Conservation (phyloP, 2,797 vertebrate genomes). For the Octomys mimax region DNA sequence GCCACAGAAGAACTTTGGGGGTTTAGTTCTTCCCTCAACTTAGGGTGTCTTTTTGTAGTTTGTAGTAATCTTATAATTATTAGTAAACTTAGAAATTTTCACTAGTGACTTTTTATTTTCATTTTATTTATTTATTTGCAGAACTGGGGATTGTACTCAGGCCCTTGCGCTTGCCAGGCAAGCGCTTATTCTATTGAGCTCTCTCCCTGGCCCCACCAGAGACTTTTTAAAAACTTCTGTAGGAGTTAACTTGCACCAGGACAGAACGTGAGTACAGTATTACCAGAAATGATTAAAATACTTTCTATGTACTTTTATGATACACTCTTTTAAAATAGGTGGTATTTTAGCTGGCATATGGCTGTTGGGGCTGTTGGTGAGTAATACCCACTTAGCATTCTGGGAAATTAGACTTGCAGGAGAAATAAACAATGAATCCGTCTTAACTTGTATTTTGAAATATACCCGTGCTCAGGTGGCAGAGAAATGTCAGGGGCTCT, state of each 20-base stretch:
- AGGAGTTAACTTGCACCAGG: neutral
- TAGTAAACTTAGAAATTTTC: neutral
- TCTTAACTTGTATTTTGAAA: neutral
- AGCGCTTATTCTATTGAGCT: no score
- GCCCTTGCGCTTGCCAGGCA: no score
- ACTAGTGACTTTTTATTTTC: neutral
- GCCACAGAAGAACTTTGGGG: neutral
- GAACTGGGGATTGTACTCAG: no score
- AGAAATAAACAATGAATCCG: neutral
- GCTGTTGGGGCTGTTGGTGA: rapidly evolving
- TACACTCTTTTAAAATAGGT: neutral
- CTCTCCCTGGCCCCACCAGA: neutral
- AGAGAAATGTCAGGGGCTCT: neutral
- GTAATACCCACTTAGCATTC: neutral
- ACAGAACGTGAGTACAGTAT: neutral
- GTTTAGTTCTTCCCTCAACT: neutral
- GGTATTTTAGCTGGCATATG: neutral
- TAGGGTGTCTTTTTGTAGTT: neutral
- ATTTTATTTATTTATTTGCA: no score
- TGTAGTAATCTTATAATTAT: neutral
- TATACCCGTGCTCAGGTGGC: neutral
- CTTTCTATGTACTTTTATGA: neutral
- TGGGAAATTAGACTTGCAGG: neutral
- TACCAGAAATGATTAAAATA: neutral
- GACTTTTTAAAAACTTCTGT: neutral